Evolutionary conservation across 2,113 vertebrate genomes (phyloP), one percentile per base, ranked within the genome.

Genomic region (Mystacornis crossleyi): DNA sequence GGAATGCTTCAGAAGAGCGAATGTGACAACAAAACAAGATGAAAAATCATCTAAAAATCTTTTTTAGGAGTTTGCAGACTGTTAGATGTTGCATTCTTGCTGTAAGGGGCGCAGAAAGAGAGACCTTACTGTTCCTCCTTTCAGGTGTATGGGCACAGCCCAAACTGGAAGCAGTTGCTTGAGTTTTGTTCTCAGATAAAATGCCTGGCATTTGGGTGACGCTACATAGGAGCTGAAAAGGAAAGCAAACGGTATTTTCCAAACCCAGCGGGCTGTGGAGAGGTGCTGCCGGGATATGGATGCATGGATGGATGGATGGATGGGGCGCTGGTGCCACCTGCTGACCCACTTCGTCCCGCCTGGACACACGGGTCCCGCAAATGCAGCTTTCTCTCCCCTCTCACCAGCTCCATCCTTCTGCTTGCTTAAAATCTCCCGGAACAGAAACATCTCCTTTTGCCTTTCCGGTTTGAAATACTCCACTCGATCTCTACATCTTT

Each of bases 301-400:
- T 10, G 47, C 8, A 18, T 4, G 67, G 8, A 28, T 26, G 38
- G 20, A 9, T 11, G 31, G 7, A 14, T 21, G 54, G 79, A 90
- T 70, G 80, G 48, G 55, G 26, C 55, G 11, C 81, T 70, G 81
- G 64, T 83, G 89, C 97, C 96, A 91, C 81, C 97, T 97, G 71
- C 95, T 73, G 97, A 67, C 58, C 10, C 48, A 7, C 3, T 0
- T 43, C 43, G 0, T 43, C 43, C 18, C 6, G 0, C 43, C 13
- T 9, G 54, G 54, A 31, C 60, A 7, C n/a, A 18, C 0, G 20
- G 25, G 4, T 51, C 14, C 54, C 1, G 3, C 34, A 36, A 34
- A 10, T 0, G 14, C 7, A 24, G 10, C 10, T 8, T 55, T 31
- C 18, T 2, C 48, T 13, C n/a, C 31, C 31, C 18, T n/a, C 51